Evolutionary conservation across 53 echinoderm and acorn worm species (phyloP).

Genomic region (Arbacia lixula): DNA sequence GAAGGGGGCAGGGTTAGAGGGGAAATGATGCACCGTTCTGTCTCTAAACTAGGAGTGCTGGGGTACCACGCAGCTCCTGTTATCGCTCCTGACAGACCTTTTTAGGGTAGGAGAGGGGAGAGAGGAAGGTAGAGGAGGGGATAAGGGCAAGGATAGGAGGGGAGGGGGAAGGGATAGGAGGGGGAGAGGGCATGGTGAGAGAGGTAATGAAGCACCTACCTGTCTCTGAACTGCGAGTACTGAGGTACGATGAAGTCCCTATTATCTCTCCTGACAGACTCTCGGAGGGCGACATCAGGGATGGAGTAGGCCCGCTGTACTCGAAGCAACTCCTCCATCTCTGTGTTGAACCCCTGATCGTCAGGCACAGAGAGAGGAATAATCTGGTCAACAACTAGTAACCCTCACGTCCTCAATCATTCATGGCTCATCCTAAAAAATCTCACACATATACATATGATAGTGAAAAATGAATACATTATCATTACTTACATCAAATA

Average conservation of each 20-base stretch:
- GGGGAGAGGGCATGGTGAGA: too few species aligned
- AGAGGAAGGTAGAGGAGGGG: too few species aligned
- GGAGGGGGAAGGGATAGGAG: too few species aligned
- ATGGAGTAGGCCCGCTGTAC: constrained; percentile 89
- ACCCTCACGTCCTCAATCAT: background rate
- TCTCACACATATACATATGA: too few species aligned
- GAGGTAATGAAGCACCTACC: constrained; percentile 65
- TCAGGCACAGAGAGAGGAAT: background rate
- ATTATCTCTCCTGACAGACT: constrained; percentile 80
- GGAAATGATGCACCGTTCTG: too few species aligned
- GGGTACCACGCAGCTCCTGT: background rate
- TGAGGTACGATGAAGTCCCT: constrained; percentile 77
- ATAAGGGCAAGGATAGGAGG: too few species aligned
- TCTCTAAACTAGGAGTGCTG: background rate
- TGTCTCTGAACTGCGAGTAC: constrained; percentile 89
- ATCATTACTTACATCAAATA: too few species aligned
- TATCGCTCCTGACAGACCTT: background rate
- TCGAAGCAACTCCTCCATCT: constrained; percentile 89
- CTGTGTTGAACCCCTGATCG: constrained; percentile 91
- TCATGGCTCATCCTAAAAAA: background rate
- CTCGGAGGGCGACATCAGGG: constrained; percentile 76
- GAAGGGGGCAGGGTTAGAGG: too few species aligned
- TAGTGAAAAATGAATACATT: too few species aligned
- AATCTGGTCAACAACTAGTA: background rate
- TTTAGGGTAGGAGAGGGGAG: background rate